Percentiles rank a stretch among this genome's conserved stretches.
Conservation (phyloP, 2,888 invertebrate species). For the Mythimna pallens region DNA sequence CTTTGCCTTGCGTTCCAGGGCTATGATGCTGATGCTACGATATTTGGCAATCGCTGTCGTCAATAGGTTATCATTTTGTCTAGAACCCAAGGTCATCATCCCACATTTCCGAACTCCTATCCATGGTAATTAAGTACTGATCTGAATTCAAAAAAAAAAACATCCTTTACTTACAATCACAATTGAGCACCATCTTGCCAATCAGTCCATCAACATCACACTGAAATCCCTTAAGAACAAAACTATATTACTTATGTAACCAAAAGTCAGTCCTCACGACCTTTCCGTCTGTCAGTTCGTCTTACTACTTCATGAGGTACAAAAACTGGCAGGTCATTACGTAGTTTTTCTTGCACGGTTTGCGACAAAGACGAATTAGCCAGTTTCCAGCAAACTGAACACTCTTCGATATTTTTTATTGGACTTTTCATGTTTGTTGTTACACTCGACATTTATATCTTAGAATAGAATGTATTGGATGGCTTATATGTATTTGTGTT, state of each 20-base stretch:
- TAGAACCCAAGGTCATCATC: too few relatives aligned
- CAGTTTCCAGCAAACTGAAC: constrained; percentile 61
- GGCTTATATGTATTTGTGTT: too few relatives aligned
- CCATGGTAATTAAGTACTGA: not conserved
- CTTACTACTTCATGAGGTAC: constrained; percentile 62
- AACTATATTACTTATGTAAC: constrained; percentile 32
- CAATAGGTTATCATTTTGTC: not conserved
- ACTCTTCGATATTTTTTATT: constrained; percentile 63
- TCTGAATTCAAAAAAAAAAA: not conserved
- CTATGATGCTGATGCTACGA: too few relatives aligned
- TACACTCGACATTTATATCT: constrained; percentile 8
- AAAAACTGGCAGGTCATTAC: constrained; percentile 76
- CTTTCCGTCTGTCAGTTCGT: constrained; percentile 44
- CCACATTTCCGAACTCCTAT: not conserved
- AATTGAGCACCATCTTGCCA: not conserved
- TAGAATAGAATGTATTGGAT: not conserved
- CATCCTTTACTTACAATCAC: not conserved
- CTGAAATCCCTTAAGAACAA: constrained; percentile 27
- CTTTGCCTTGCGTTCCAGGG: too few relatives aligned
- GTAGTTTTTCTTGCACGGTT: constrained; percentile 74
- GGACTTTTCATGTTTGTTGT: constrained; percentile 47
- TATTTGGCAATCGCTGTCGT: not conserved
- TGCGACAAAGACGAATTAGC: constrained; percentile 77
- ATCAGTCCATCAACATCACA: constrained; percentile 28
- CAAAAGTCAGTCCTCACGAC: constrained; percentile 55